phyloP scores from a whole-genome alignment of 23 tunicate genomes.

The Ciona savignyi region DNA sequence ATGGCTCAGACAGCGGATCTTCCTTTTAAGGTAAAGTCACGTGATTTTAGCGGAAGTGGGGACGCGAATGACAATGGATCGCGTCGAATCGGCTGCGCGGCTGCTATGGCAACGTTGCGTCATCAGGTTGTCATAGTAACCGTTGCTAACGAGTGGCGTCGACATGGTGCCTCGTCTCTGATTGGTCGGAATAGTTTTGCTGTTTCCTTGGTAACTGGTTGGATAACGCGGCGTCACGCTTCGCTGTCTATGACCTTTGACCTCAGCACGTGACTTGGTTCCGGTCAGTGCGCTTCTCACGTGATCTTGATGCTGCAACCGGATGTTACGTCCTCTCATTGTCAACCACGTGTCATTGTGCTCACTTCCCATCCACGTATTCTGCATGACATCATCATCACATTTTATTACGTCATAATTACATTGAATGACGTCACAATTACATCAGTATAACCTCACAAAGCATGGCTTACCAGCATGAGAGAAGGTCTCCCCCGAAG shows the following conservation, averaged over 20 bases:
- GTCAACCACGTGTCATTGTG: constrained; percentile 42
- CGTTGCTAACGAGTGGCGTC: background rate
- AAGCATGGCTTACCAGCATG: constrained; percentile 14
- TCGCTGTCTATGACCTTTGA: background rate
- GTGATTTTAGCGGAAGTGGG: constrained; percentile 6
- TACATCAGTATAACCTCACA: background rate
- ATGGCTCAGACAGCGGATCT: constrained; percentile 42
- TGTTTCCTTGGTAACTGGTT: background rate
- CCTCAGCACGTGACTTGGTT: constrained; percentile 8
- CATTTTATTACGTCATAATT: too few relatives aligned
- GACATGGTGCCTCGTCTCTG: background rate
- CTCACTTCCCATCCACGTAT: background rate
- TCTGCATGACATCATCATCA: background rate
- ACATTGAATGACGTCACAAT: too few relatives aligned
- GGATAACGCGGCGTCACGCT: constrained; percentile 1
- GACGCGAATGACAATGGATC: constrained; percentile 11
- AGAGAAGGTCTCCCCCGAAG: background rate
- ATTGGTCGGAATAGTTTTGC: background rate
- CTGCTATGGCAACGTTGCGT: constrained; percentile 12
- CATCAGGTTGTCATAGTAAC: background rate
- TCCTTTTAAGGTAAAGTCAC: constrained; percentile 28
- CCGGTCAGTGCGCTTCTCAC: constrained; percentile 44
- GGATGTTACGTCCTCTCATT: constrained; percentile 58
- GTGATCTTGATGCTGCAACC: constrained; percentile 55
- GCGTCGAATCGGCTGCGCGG: constrained; percentile 9